Evolutionary conservation across 2,797 vertebrate species (phyloP), one percentile per base, ranked within the genome.

Genomic region (Sardinella longiceps): DNA sequence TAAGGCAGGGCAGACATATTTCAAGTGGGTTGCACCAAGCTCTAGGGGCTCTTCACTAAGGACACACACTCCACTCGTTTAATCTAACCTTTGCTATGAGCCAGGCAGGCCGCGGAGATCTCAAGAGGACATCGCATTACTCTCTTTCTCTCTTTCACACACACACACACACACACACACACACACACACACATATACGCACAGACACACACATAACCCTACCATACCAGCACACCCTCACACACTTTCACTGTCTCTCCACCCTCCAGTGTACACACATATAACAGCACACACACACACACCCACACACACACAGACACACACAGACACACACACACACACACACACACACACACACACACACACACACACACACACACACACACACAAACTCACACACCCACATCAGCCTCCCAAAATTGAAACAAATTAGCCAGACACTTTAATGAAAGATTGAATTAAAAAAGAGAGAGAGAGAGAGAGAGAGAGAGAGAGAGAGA

Each of bases 121-220:
- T 90, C 90, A 91, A 88, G 85, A 51, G 91, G 90, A 90, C 87
- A 53, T 53, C 51, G 84, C 53, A 56, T 23, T 87, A 85, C 23
- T 48, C 87, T 88, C 88, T 81, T 87, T 92, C 92, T 91, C 91
- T 92, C 91, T 91, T 12, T 91, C 83, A 14, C 25, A 0, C 28
- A 2, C 25, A 28, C n/a, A 63, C 58, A 63, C 60, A 56, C 53
- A 23, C 53, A n/a, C 53, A 56, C 53, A 60, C 56, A 60, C 56
- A 60, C n/a, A n/a, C n/a, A n/a, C n/a, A n/a, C n/a, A n/a, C n/a
- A n/a, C n/a, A n/a, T n/a, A n/a, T n/a, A n/a, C n/a, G n/a, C n/a
- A n/a, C n/a, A n/a, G n/a, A n/a, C n/a, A n/a, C n/a, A n/a, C n/a
- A n/a, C n/a, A n/a, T n/a, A n/a, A n/a, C n/a, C n/a, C n/a, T n/a